These are phyloP conservation scores for human DNA, from an alignment of 2,113 vertebrate species.

Conservation along the genomic window GRCh38 chr4:159186001-159186500, in stretches of 20 bases:
- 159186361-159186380: slow-evolving; percentile 22
- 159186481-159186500: background rate
- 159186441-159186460: background rate
- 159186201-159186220: slow-evolving; percentile 19
- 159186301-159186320: background rate
- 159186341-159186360: background rate
- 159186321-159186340: background rate
- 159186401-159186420: background rate
- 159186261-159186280: background rate
- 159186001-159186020: background rate
- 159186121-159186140: background rate
- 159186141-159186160: background rate
- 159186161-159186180: too few relatives aligned
- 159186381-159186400: slow-evolving; percentile 21
- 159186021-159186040: background rate
- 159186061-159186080: slow-evolving; percentile 4
- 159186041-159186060: background rate
- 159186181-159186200: slow-evolving; percentile 16
- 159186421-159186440: background rate
- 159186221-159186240: background rate
- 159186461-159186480: background rate
- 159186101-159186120: background rate
- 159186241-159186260: background rate
- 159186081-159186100: background rate
- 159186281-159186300: background rate